Evolutionary conservation across 2,888 invertebrate genomes (phyloP), one percentile per base, ranked within the genome.

Genomic region (Acanthoscelides obtectus): DNA sequence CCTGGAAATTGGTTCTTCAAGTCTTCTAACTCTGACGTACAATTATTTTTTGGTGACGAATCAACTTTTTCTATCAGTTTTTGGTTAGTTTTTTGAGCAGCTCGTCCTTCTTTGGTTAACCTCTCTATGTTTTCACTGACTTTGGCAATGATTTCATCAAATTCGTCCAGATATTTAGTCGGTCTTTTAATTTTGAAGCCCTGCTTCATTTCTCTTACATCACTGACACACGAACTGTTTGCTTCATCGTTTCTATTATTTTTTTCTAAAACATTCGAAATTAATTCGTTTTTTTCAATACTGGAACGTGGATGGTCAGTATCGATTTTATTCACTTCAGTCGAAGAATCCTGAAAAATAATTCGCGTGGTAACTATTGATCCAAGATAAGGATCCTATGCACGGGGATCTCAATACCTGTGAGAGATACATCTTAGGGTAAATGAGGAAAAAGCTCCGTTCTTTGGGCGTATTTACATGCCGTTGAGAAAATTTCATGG

Each of bases 141-240:
- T 25, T 72, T 66, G 8, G 72, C 71, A 20, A 74, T 75, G 22
- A 76, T 72, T 20, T 75, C 67, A 64, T 77, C 75, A 19, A 69
- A 74, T n/a, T 76, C 73, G 17, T 45, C 45, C 3, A 45, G 17
- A 45, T 45, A 45, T 45, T 71, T 73, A 71, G 20, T 75, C 67
- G 8, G 72, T 17, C 45, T 3, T 45, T 45, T 45, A 12, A 45
- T 45, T 45, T 45, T 45, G 45, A 45, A 45, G 12, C 12, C 12
- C 5, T 12, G 45, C 6, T 4, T 45, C 17, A 12, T 68, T 68
- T 73, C 73, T 21, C 72, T 73, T 1, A 70, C 70, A 4, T 70
- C 65, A 65, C 25, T 25, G 25, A 3, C 6, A 5, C 6, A 3
- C 25, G 6, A 25, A 25, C 3, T 3, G 6, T 45, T 17, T 45